Base-by-base conservation (phyloP, 2,797 vertebrate species). In the Sebastes vulpes region DNA sequence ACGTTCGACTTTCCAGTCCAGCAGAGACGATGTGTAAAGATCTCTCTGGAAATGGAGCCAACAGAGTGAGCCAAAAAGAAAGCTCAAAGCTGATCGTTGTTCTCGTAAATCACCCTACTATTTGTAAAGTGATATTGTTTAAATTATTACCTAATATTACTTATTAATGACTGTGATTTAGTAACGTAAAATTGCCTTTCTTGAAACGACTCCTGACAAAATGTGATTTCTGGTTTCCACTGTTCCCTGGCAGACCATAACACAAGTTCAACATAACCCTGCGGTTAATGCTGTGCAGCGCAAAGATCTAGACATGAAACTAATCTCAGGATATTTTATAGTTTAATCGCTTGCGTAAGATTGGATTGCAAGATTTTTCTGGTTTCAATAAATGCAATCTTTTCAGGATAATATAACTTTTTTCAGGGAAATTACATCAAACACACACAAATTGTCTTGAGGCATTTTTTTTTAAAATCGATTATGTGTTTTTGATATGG, bases 1-100 rank as follows among this genome's bases (percentile, higher is more conserved):
- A 72, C 60, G 6, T 81, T 69, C 53, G 32, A 10, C 60, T 74
- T 87, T 82, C 77, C 65, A 72, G 74, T 81, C 68, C 68, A 82
- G 16, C 35, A 23, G 25, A 79, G 65, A 70, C 9, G 6, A 72
- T 6, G 74, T 83, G 77, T 79, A 50, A 85, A 85, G 50, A 75
- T 32, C 52, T 77, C 9, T 11, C 18, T 81, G 68, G 35, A 76
- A 86, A 67, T 54, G 26, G 32, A 66, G 67, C 26, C 56, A 21
- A 23, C 12, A 9, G 9, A 57, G 10, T 7, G 60, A 70, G 69
- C 78, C 65, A 81, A 72, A 59, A 60, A n/a, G 14, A 65, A 67
- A 76, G 68, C 57, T 73, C 50, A 58, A 7, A 79, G 64, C 72
- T 63, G 35, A 20, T 38, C 65, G 7, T 57, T 63, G 73, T 53